phyloP scores from a whole-genome alignment of 2,888 invertebrate genomes.

The Nasonovia ribisnigri region DNA sequence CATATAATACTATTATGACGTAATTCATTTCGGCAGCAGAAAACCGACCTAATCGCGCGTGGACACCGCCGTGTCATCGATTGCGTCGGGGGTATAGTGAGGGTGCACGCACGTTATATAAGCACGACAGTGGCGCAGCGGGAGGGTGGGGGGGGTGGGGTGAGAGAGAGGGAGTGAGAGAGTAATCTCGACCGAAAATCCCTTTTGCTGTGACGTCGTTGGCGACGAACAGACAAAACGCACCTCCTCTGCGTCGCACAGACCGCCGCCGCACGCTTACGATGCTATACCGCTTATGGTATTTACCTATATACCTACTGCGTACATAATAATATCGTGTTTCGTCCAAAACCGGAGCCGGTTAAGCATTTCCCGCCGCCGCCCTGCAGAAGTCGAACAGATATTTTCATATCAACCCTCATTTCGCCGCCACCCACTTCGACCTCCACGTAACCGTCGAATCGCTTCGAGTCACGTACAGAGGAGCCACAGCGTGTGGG shows the following conservation, averaged over 20 bases:
- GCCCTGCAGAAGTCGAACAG: background rate
- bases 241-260: background rate
- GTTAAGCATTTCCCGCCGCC: background rate
- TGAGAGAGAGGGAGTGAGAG: no score
- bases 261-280: background rate
- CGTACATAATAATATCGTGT: background rate
- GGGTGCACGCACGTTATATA: background rate
- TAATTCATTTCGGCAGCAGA: background rate
- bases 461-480: constrained; percentile 42
- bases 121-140: background rate
- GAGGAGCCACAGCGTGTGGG: background rate
- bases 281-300: background rate
- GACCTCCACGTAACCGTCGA: background rate
- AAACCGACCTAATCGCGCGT: background rate
- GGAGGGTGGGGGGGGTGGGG: background rate
- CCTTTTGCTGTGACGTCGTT: background rate
- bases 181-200: constrained; percentile 8
- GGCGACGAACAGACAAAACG: background rate
- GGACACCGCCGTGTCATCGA: background rate
- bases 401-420: constrained; percentile 9
- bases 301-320: background rate
- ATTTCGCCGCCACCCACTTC: background rate
- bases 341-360: background rate
- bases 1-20: background rate
- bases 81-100: background rate